These are phyloP conservation scores for Caenorhabditis zanzibari DNA, from an alignment of 2,888 invertebrate species.

Conservation along the genomic window DNA sequence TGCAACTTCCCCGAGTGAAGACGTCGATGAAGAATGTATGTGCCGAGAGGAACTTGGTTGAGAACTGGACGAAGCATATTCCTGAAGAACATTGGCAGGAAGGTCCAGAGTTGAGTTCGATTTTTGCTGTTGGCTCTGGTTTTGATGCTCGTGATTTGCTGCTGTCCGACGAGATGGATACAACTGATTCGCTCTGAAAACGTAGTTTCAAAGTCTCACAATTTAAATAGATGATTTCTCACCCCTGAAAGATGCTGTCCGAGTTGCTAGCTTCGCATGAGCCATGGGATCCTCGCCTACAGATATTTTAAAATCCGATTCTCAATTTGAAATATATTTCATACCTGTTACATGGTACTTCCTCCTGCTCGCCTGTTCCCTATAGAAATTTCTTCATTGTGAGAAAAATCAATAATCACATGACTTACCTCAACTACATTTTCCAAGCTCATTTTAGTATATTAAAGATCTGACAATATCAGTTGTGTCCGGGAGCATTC, in stretches of 20 bases:
- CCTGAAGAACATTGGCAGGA: slow-evolving; percentile 59
- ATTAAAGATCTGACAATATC: background rate
- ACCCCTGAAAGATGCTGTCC: slow-evolving; percentile 55
- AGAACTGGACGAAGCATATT: slow-evolving; percentile 29
- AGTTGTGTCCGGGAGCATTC: background rate
- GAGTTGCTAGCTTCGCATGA: slow-evolving; percentile 17
- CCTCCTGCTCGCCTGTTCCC: slow-evolving; percentile 12
- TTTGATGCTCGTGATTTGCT: slow-evolving; percentile 61
- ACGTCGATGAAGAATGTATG: slow-evolving; percentile 49
- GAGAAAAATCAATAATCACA: background rate
- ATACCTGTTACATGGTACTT: slow-evolving; percentile 45
- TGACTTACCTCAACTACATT: slow-evolving; percentile 24
- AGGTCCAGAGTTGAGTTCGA: slow-evolving; percentile 37
- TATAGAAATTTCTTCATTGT: slow-evolving; percentile 9
- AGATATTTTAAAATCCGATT: background rate
- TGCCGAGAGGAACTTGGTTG: slow-evolving; percentile 44
- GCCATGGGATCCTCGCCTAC: slow-evolving; percentile 11
- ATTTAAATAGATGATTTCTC: background rate
- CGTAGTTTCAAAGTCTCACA: too few relatives aligned
- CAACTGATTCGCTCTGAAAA: slow-evolving; percentile 57
- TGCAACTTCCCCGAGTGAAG: slow-evolving; percentile 54
- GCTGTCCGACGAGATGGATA: slow-evolving; percentile 59
- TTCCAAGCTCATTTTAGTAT: slow-evolving; percentile 36
- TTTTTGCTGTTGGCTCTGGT: slow-evolving; percentile 39
- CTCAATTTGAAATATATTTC: background rate